Evolutionary conservation across 1,140 invertebrate genomes (phyloP), one percentile per base, ranked within the genome.

Genomic region (Drosophila lini): DNA sequence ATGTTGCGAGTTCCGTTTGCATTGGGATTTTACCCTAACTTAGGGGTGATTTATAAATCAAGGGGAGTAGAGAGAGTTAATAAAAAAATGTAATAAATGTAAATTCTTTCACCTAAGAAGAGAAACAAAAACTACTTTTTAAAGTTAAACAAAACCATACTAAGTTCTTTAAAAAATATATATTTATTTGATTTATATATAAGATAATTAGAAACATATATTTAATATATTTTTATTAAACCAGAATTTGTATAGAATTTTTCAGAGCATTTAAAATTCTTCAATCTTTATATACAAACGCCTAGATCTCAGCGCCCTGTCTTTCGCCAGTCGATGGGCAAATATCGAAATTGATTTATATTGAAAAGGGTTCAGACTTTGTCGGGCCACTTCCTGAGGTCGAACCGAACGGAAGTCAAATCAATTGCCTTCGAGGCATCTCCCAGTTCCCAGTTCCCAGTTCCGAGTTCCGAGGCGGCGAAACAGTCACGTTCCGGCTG

Each of bases 311-410:
- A 50, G 8, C 13, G 5, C 10, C 65, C 64, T 34, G 31, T 16
- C 40, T 19, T 44, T 31, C 13, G 34, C 40, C 45, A 65, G 58
- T 25, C 65, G 36, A 64, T 67, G 63, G 67, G 80, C 70, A 83
- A 69, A 71, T 83, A 88, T 89, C 83, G 78, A 81, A 89, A 89
- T 89, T 89, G 84, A 89, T 89, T 89, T 89, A 89, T 89, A 89
- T 89, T 89, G 84, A 89, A 89, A 79, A 75, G 85, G 67, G 59
- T 79, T 89, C 84, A 74, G 65, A 74, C 73, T 79, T 52, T 70
- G 70, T 67, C 60, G 61, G 59, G 69, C 84, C 80, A 89, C 80
- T 89, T 89, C 84, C 80, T 88, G 73, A 59, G 64, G 73, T 71
- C 44, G 53, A 59, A 58, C 50, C 63, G 36, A 83, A 53, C 84